phyloP scores from a whole-genome alignment of 2,888 invertebrate species.

The Drosophila austrosaltans region DNA sequence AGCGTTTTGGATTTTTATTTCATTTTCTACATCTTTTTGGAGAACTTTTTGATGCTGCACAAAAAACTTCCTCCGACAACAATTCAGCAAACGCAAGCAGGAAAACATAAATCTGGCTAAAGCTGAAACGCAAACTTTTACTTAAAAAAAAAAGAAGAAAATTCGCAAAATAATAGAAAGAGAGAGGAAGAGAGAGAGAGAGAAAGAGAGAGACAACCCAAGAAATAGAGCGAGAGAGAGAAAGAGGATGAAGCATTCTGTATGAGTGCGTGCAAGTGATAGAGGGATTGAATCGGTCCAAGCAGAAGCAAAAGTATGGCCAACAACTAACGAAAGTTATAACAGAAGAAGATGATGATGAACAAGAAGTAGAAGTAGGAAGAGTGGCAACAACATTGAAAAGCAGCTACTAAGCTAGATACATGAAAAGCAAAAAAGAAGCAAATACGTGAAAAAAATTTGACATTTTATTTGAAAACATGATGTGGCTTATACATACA shows the following conservation, averaged over 20 bases:
- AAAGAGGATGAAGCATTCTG: constrained; percentile 26
- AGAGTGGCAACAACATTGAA: background rate
- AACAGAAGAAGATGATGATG: background rate
- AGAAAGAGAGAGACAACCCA: background rate
- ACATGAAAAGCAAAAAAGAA: background rate
- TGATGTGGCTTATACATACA: background rate
- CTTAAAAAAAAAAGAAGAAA: constrained; percentile 41
- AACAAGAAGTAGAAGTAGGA: background rate
- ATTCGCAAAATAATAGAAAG: background rate
- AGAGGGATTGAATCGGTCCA: constrained; percentile 39
- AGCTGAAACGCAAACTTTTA: constrained; percentile 78
- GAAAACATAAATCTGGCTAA: constrained; percentile 79
- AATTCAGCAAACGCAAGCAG: constrained; percentile 79
- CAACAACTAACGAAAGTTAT: too few relatives aligned
- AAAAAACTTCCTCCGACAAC: constrained; percentile 79
- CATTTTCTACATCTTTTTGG: constrained; percentile 51
- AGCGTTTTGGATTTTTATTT: constrained; percentile 26
- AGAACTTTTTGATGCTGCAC: constrained; percentile 71
- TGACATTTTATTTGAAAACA: constrained; percentile 11
- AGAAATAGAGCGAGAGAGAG: constrained; percentile 1
- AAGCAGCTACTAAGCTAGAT: constrained; percentile 1
- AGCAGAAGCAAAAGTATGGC: background rate
- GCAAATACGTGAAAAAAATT: background rate
- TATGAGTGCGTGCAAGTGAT: constrained; percentile 66
- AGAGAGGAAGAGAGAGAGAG: background rate